Evolutionary conservation across 1,140 invertebrate genomes (phyloP).

Genomic region (Drosophila guanche): DNA sequence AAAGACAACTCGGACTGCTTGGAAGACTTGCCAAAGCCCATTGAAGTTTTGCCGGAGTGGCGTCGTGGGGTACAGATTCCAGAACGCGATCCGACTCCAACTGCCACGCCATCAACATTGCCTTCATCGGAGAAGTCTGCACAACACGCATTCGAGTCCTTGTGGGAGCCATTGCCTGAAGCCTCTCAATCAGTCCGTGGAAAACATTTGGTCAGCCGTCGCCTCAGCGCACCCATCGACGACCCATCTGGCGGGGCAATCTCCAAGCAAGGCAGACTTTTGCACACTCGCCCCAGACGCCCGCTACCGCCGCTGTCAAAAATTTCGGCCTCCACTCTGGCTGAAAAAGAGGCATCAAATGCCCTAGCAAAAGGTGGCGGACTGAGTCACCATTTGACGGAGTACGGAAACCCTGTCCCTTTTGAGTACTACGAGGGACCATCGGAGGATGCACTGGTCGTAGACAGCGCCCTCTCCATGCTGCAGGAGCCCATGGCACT

Average conservation of each 20-base stretch:
- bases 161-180: slow-evolving; percentile 23
- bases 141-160: slow-evolving; percentile 14
- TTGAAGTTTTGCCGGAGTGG: neutral
- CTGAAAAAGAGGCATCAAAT: neutral
- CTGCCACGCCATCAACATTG: slow-evolving; percentile 9
- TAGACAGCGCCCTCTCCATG: slow-evolving; percentile 28
- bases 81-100: neutral
- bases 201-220: slow-evolving; percentile 46
- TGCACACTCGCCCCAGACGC: slow-evolving; percentile 18
- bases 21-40: slow-evolving; percentile 35
- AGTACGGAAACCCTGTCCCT: slow-evolving; percentile 27
- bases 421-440: slow-evolving; percentile 61
- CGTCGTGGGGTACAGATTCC: neutral
- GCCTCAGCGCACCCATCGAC: slow-evolving; percentile 48
- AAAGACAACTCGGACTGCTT: slow-evolving; percentile 23
- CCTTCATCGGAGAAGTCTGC: slow-evolving; percentile 3
- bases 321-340: slow-evolving; percentile 14
- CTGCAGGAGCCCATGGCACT: slow-evolving; percentile 31
- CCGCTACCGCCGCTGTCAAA: slow-evolving; percentile 46
- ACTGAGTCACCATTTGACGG: neutral
- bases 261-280: slow-evolving; percentile 37
- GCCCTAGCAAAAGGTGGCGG: slow-evolving; percentile 41
- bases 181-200: slow-evolving; percentile 12
- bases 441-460: slow-evolving; percentile 57
- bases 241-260: slow-evolving; percentile 54